A percentile compares a stretch with the other conserved stretches of the same genome.
Evolutionary conservation across 2,113 vertebrate species (phyloP).

Genomic region (Solea solea): DNA sequence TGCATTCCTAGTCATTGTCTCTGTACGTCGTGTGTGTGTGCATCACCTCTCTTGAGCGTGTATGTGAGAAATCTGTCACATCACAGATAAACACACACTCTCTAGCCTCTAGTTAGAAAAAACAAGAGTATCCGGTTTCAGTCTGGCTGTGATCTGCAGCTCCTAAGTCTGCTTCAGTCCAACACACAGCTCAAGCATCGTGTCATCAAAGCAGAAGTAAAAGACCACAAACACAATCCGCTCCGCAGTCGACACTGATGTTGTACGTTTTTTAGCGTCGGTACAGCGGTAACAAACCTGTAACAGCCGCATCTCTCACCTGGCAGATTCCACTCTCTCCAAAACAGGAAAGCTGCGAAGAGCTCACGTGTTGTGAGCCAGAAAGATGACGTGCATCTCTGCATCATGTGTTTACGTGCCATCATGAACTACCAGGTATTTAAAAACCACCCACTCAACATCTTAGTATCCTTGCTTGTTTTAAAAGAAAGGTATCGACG

Average conservation of each 20-base stretch:
- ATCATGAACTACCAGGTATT: conserved; percentile 99
- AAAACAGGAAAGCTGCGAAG: conserved; percentile 87
- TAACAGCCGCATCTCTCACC: conserved; percentile 34
- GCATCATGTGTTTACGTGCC: conserved; percentile 95
- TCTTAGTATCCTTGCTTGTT: no score
- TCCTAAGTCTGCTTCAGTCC: neutral
- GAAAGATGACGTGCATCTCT: conserved; percentile 94
- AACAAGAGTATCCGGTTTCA: neutral
- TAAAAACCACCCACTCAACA: neutral
- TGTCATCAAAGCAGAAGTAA: neutral
- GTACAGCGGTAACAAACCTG: neutral
- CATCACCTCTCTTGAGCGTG: no score
- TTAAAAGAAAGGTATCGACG: neutral
- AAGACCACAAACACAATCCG: neutral
- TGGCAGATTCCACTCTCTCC: conserved; percentile 60
- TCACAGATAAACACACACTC: neutral
- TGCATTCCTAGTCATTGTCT: neutral
- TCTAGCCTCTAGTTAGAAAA: neutral
- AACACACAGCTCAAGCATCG: no score
- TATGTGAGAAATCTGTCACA: neutral
- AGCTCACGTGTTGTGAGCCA: conserved; percentile 85
- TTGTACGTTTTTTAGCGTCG: neutral
- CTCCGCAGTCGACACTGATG: neutral
- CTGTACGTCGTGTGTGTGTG: neutral
- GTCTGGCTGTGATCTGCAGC: neutral